Conservation (phyloP, 2,113 vertebrate species). For the Craseonycteris thonglongyai region DNA sequence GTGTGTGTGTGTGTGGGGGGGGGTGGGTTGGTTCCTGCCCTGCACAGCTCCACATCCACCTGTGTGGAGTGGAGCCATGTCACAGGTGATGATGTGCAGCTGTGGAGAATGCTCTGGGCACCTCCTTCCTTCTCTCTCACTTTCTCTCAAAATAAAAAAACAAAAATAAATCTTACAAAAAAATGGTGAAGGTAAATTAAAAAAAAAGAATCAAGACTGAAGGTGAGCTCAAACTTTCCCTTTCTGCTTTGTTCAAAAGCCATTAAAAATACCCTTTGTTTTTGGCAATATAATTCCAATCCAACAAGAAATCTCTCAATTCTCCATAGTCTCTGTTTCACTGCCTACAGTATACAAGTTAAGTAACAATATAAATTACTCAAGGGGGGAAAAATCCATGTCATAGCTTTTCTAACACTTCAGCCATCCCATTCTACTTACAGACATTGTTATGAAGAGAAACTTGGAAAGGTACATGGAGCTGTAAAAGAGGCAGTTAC, state of each 20-base stretch:
- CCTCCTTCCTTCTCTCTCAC: no score
- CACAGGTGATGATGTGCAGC: no score
- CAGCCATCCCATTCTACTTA: not conserved
- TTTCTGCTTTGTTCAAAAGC: not conserved
- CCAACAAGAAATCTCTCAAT: not conserved
- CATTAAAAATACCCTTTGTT: not conserved
- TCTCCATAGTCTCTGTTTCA: not conserved
- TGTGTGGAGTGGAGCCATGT: no score
- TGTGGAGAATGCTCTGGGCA: no score
- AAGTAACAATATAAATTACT: not conserved
- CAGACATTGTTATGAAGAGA: not conserved
- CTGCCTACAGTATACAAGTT: not conserved
- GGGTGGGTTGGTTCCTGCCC: no score
- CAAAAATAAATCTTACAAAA: no score
- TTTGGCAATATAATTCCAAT: not conserved
- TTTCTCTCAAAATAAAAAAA: no score
- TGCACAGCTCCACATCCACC: no score
- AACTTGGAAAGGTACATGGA: not conserved
- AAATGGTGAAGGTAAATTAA: no score
- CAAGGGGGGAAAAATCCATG: constrained; percentile 11
- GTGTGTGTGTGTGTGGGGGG: no score
- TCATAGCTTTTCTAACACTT: not conserved
- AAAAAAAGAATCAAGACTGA: not conserved
- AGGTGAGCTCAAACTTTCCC: not conserved
- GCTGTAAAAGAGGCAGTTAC: not conserved